A percentile compares a stretch with the other conserved stretches of the same genome.
phyloP scores from a whole-genome alignment of 2,888 invertebrate species.

The Thyatira batis region DNA sequence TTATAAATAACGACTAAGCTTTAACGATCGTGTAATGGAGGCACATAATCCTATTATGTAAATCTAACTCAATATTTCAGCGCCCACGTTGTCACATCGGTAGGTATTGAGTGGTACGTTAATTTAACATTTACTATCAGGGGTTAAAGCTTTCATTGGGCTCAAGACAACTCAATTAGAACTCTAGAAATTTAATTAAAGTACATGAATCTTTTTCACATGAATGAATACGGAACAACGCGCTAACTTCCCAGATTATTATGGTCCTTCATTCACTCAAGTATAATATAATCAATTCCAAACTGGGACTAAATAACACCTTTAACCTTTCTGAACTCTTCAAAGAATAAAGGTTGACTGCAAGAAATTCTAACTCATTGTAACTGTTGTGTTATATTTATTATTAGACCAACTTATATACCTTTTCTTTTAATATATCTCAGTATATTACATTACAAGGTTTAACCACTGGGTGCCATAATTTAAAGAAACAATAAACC shows the following conservation, averaged over 20 bases:
- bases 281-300: background rate
- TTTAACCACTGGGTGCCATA: no score
- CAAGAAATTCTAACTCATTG: no score
- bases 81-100: background rate
- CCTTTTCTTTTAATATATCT: no score
- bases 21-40: background rate
- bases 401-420: no score
- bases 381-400: no score
- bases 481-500: no score
- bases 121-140: background rate
- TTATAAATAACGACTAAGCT: background rate
- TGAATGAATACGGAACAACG: background rate
- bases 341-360: no score
- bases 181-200: background rate
- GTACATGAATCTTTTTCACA: background rate
- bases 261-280: background rate
- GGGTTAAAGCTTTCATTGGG: background rate
- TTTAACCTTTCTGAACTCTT: background rate
- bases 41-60: background rate
- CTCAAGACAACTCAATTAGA: background rate
- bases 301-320: background rate
- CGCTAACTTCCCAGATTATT: background rate
- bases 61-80: background rate
- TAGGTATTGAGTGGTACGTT: background rate
- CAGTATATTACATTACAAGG: no score